Evolutionary conservation across 2,888 invertebrate genomes (phyloP).

Genomic region (Prosopocoilus inquinatus): DNA sequence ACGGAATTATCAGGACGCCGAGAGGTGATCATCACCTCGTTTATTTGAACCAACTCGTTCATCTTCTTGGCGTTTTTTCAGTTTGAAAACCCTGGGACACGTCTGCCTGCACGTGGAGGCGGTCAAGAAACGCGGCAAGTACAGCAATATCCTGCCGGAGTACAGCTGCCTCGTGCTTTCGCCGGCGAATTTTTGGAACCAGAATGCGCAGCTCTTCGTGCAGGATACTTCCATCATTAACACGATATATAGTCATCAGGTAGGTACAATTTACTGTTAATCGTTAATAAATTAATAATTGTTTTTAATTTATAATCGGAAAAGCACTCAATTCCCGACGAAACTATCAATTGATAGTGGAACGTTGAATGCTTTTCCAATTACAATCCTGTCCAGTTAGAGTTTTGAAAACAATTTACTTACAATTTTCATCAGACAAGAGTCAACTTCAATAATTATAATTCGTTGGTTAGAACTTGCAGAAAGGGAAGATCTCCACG

Average conservation of each 20-base stretch:
- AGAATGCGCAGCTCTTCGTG: slow-evolving; percentile 75
- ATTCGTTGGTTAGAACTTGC: slow-evolving; percentile 62
- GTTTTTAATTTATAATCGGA: too few species aligned
- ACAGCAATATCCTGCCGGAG: slow-evolving; percentile 70
- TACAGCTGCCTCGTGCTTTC: slow-evolving; percentile 89
- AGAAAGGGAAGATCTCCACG: slow-evolving; percentile 79
- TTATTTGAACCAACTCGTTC: neutral
- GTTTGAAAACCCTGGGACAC: slow-evolving; percentile 72
- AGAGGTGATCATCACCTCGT: slow-evolving; percentile 57
- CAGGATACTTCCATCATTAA: slow-evolving; percentile 76
- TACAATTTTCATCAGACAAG: too few species aligned
- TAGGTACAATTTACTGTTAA: slow-evolving; percentile 45
- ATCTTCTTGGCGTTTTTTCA: slow-evolving; percentile 40
- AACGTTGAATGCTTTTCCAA: too few species aligned
- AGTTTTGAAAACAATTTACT: too few species aligned
- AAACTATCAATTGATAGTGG: neutral
- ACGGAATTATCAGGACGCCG: slow-evolving; percentile 74
- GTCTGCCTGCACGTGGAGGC: slow-evolving; percentile 84
- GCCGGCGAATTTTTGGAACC: slow-evolving; percentile 92
- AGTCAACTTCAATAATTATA: neutral
- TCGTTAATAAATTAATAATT: neutral
- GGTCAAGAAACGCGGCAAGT: slow-evolving; percentile 61
- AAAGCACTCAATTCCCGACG: neutral
- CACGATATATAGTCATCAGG: slow-evolving; percentile 83
- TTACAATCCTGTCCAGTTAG: too few species aligned